Evolutionary conservation across 2,113 vertebrate species (phyloP).

Genomic region (Lophura nycthemera): DNA sequence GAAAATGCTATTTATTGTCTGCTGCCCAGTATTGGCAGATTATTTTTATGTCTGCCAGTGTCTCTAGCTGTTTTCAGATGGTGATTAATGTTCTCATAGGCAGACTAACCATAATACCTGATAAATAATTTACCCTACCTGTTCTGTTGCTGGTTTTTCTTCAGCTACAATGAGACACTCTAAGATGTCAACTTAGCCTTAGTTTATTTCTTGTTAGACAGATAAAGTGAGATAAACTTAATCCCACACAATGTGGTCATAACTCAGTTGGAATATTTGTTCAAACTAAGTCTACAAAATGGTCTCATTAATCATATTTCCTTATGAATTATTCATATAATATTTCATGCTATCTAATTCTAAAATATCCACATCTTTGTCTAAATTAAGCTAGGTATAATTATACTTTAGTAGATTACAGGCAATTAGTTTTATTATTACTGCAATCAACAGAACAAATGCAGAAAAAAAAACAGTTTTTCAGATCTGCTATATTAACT

Average conservation of each 20-base stretch:
- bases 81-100: background rate
- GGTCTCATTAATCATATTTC: background rate
- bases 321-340: constrained; percentile 50
- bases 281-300: background rate
- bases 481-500: constrained; percentile 6
- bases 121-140: background rate
- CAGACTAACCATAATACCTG: background rate
- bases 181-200: background rate
- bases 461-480: background rate
- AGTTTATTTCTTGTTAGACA: background rate
- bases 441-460: constrained; percentile 51
- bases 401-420: constrained; percentile 54
- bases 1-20: background rate
- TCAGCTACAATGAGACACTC: background rate
- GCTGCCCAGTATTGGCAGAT: background rate
- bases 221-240: background rate
- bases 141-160: background rate
- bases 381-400: constrained; percentile 40
- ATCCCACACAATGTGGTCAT: background rate
- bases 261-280: background rate
- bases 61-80: background rate
- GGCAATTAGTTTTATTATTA: constrained; percentile 57
- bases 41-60: background rate
- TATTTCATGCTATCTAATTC: constrained; percentile 3
- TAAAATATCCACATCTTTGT: constrained; percentile 29